Percentiles rank a stretch among this genome's conserved stretches.
These are phyloP conservation scores for Amphipyra tragopoginis DNA, from an alignment of 2,888 invertebrate genomes.

Conservation along the genomic window DNA sequence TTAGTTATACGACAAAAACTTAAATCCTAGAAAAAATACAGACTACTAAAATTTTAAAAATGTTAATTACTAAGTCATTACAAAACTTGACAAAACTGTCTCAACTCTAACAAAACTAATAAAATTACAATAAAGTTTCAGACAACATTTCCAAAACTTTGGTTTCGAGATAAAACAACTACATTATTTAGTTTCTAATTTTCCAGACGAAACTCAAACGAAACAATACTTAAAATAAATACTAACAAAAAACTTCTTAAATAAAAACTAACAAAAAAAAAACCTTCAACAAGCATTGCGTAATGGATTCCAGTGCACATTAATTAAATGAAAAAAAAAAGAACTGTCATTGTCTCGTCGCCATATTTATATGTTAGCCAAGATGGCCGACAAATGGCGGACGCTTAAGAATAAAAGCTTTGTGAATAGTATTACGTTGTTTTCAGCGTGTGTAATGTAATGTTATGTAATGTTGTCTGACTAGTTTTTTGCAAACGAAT, in stretches of 20 bases:
- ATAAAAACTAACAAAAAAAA: constrained; percentile 2
- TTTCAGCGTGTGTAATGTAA: constrained; percentile 24
- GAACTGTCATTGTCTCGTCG: constrained; percentile 29
- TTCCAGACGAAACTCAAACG: constrained; percentile 13
- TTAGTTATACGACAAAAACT: no score
- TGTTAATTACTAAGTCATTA: not conserved
- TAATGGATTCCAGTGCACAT: constrained; percentile 14
- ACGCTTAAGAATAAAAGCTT: constrained; percentile 38
- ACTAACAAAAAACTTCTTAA: not conserved
- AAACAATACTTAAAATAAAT: constrained; percentile 3
- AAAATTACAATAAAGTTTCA: not conserved
- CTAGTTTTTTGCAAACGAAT: not conserved
- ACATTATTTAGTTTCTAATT: constrained; percentile 3
- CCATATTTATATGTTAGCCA: constrained; percentile 42
- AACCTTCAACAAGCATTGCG: constrained; percentile 1
- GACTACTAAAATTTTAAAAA: not conserved
- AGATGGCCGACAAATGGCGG: constrained; percentile 44
- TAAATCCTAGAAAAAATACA: no score
- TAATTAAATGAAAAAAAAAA: constrained; percentile 32
- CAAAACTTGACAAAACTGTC: not conserved
- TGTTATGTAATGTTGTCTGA: constrained; percentile 19
- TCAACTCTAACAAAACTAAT: not conserved
- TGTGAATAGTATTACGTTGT: constrained; percentile 22
- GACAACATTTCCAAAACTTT: not conserved
- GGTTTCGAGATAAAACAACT: not conserved